Percentiles rank a stretch among this genome's conserved stretches.
Conservation (phyloP, 2,113 vertebrate genomes). For the Panthera uncia region DNA sequence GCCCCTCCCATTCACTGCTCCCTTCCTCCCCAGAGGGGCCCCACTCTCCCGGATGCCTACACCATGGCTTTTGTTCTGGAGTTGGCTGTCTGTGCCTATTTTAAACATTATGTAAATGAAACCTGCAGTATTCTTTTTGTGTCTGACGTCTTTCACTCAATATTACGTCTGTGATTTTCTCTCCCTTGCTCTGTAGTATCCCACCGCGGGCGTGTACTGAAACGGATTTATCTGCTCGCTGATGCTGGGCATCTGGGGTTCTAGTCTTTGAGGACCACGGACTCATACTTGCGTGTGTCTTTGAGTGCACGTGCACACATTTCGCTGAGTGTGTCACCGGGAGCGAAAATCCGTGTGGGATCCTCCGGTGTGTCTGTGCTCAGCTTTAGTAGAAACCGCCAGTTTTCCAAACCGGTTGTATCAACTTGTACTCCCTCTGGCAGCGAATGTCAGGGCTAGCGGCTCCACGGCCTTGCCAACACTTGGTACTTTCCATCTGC, state of each 20-base stretch:
- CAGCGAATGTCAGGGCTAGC: accelerated
- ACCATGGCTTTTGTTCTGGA: background rate
- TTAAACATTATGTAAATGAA: background rate
- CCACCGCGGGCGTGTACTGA: background rate
- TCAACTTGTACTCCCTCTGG: no score
- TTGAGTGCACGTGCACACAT: accelerated
- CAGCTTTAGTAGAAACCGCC: background rate
- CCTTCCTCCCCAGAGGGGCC: no score
- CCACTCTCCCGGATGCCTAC: background rate
- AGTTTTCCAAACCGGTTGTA: background rate
- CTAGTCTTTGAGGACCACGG: background rate
- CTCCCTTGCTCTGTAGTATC: background rate
- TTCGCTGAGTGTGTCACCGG: background rate
- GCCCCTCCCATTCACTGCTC: accelerated
- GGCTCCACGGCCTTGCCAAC: background rate
- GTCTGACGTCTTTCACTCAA: background rate
- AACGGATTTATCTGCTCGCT: background rate
- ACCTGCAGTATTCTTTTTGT: accelerated
- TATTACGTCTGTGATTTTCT: background rate
- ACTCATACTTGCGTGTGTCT: background rate
- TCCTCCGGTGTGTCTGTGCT: background rate
- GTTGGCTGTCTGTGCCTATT: background rate
- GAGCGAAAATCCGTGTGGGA: background rate
- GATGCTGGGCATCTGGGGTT: background rate
- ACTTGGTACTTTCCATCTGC: background rate